Evolutionary conservation across 2,888 invertebrate species (phyloP), one percentile per base, ranked within the genome.

Genomic region (Melieria picta): DNA sequence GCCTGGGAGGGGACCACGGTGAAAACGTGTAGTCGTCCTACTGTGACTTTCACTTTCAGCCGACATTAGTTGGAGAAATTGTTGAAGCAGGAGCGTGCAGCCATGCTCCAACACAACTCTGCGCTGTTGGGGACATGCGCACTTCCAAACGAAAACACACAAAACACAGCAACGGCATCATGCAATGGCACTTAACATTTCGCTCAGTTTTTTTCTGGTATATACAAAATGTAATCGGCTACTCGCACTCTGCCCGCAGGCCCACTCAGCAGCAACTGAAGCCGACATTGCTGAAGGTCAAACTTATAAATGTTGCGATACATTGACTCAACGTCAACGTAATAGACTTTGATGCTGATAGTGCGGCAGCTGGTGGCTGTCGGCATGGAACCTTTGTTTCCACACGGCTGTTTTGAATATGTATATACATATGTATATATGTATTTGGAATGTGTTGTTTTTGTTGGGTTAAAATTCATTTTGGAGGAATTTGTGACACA

Each of bases 201-300:
- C 66, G n/a, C 58, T 66, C 58, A 13, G 45, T 67, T 67, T 67
- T 30, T 30, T 50, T 50, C 43, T 43, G 67, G 52, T 67, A 50
- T 45, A 60, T 42, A 50, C 42, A 65, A 56, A 11, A 7, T 42
- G 47, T 30, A 30, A 46, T n/a, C 52, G 55, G n/a, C 48, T 7
- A 43, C 46, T 43, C 56, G 30, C n/a, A 45, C 7, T 11, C 10
- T 10, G 57, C 7, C 42, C 57, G 7, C 43, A 13, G 13, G 13
- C 42, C 2, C 42, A 7, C 11, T n/a, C n/a, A 45, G 16, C 13
- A 55, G 64, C 55, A 65, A 48, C 42, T 62, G 62, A 10, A 11
- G 62, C 46, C 47, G 77, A 77, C 77, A 75, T 77, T 77, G 76
- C 48, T 52, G 68, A 76, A 77, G 77, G 77, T 77, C 77, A 70